Conservation (phyloP, 2,888 invertebrate genomes). For the Microchrysa polita region DNA sequence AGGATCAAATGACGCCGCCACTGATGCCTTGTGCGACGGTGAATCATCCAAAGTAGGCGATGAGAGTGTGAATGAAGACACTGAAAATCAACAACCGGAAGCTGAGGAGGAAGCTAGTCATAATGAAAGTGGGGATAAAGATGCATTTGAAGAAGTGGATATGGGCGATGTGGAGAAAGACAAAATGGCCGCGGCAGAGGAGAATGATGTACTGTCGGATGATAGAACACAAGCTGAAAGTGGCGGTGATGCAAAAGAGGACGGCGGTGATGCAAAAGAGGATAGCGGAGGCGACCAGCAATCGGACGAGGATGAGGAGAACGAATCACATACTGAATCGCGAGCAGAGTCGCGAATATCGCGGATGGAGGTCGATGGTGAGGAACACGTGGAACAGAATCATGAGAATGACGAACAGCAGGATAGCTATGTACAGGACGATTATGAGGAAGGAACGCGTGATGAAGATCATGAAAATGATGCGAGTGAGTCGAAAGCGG, state of each 20-base stretch:
- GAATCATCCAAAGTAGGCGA: slow-evolving; percentile 52
- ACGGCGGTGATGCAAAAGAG: slow-evolving; percentile 53
- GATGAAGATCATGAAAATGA: slow-evolving; percentile 53
- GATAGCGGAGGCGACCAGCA: slow-evolving; percentile 47
- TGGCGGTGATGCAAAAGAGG: slow-evolving; percentile 53
- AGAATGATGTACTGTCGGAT: slow-evolving; percentile 57
- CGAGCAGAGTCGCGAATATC: slow-evolving; percentile 24
- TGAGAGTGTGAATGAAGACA: slow-evolving; percentile 55
- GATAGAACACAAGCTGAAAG: slow-evolving; percentile 54
- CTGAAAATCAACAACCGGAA: slow-evolving; percentile 52
- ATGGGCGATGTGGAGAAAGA: slow-evolving; percentile 54
- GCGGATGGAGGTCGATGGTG: not conserved
- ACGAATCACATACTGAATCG: slow-evolving; percentile 33
- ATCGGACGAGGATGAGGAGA: slow-evolving; percentile 42
- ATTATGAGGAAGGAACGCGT: slow-evolving; percentile 50
- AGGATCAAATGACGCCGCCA: slow-evolving; percentile 45
- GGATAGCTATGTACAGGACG: slow-evolving; percentile 37
- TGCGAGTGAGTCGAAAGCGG: slow-evolving; percentile 48
- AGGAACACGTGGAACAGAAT: slow-evolving; percentile 40
- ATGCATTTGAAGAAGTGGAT: slow-evolving; percentile 55
- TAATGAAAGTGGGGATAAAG: slow-evolving; percentile 42
- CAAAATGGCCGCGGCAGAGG: slow-evolving; percentile 53
- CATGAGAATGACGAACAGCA: not conserved
- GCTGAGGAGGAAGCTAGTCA: slow-evolving; percentile 49
- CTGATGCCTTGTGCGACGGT: slow-evolving; percentile 46